Evolutionary conservation across 2,888 invertebrate genomes (phyloP).

Genomic region (Holacanthella duospinosa): DNA sequence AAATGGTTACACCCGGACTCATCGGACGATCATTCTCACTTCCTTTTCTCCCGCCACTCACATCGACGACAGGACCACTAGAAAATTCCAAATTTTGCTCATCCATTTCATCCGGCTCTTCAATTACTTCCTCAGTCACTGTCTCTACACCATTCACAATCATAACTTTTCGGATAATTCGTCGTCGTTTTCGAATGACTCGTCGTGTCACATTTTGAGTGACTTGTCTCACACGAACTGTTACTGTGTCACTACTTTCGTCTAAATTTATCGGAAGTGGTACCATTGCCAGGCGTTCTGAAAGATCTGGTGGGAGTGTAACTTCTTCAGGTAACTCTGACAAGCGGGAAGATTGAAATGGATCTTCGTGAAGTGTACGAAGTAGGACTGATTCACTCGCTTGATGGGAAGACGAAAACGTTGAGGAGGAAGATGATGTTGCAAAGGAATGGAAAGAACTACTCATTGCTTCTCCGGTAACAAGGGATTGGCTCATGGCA

Average conservation of each 20-base stretch:
- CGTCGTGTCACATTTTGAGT: conserved; percentile 69
- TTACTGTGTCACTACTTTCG: conserved; percentile 45
- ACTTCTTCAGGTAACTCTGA: too few species aligned
- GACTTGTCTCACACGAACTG: conserved; percentile 64
- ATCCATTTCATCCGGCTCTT: conserved; percentile 69
- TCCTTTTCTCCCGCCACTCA: conserved; percentile 7
- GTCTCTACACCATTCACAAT: conserved; percentile 75
- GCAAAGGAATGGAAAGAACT: neutral
- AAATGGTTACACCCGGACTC: conserved; percentile 5
- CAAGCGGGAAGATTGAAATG: neutral
- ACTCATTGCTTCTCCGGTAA: conserved; percentile 6
- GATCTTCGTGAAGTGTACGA: neutral
- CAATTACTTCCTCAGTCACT: conserved; percentile 68
- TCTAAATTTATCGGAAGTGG: neutral
- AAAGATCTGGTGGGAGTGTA: neutral
- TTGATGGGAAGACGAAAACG: neutral
- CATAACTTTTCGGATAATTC: conserved; percentile 63
- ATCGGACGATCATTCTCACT: too few species aligned
- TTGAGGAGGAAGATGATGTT: neutral
- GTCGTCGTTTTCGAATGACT: conserved; percentile 61
- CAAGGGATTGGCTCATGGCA: conserved; percentile 28
- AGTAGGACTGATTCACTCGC: neutral
- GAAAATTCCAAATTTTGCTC: conserved; percentile 31
- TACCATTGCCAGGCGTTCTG: neutral
- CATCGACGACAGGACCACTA: conserved; percentile 31